Percentiles rank a stretch among this genome's conserved stretches.
Evolutionary conservation across 2,113 vertebrate genomes (phyloP).

Genomic region (Leiothrix lutea): DNA sequence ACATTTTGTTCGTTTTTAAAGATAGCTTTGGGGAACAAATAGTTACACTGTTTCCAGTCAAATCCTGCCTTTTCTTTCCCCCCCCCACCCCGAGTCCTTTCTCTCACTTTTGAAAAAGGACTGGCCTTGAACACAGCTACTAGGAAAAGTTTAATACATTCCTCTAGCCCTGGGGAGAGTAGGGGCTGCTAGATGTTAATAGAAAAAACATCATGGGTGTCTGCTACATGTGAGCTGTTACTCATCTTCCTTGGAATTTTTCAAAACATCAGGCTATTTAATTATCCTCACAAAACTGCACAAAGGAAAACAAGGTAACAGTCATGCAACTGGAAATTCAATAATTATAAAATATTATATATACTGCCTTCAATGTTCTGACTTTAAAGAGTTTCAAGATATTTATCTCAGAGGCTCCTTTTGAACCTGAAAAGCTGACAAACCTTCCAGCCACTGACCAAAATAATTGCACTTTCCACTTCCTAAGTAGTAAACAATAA

Average conservation of each 20-base stretch:
- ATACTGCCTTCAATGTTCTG: neutral
- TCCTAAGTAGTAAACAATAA: neutral
- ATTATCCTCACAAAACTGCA: neutral
- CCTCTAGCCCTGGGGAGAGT: neutral
- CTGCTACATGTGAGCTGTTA: neutral
- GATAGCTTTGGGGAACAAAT: neutral
- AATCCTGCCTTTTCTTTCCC: neutral
- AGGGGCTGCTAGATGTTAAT: accelerated
- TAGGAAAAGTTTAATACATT: neutral
- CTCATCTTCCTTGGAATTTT: neutral
- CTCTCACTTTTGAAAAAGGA: neutral
- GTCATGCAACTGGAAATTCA: neutral
- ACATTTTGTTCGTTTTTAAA: neutral
- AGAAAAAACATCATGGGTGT: neutral
- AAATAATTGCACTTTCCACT: neutral
- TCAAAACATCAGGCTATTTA: neutral
- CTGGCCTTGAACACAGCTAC: neutral
- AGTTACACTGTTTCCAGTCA: neutral
- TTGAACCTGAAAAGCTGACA: neutral
- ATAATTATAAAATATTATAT: neutral
- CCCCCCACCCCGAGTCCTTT: accelerated
- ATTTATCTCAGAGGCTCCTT: neutral
- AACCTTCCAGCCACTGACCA: neutral
- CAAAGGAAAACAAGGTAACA: neutral
- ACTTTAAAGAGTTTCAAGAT: neutral